Evolutionary conservation across 2,113 vertebrate genomes (phyloP).

Genomic region (Lynx canadensis): DNA sequence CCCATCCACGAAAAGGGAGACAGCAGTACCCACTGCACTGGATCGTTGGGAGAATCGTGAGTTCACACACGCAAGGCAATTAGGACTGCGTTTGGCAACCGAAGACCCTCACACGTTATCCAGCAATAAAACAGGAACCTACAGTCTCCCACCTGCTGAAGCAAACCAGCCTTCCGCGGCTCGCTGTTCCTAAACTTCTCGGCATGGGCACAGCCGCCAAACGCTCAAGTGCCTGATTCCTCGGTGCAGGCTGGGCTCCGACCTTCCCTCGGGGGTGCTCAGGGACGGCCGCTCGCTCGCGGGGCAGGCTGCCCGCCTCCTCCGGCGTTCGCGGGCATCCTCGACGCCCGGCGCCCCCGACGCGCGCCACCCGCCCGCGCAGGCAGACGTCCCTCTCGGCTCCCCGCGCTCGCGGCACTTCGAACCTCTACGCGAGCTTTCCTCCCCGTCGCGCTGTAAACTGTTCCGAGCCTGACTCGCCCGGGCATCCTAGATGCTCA

Average conservation of each 20-base stretch:
- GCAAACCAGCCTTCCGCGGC: background rate
- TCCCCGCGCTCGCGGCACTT: background rate
- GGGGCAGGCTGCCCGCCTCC: background rate
- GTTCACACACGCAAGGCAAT: background rate
- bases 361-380: background rate
- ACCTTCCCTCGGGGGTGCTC: accelerated
- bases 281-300: background rate
- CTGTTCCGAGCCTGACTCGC: background rate
- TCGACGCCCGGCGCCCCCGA: background rate
- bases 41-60: background rate
- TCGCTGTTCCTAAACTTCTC: background rate
- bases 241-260: background rate
- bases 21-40: background rate
- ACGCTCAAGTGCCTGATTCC: background rate
- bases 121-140: background rate
- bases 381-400: background rate
- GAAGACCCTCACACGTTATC: background rate
- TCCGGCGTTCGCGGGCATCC: too few species aligned
- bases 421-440: background rate
- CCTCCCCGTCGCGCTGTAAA: background rate
- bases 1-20: background rate
- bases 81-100: background rate
- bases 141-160: background rate
- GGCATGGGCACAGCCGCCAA: background rate
- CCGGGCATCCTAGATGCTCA: background rate